Percentiles rank a stretch among this genome's conserved stretches.
Evolutionary conservation across 2,113 vertebrate species (phyloP).

Genomic region (Rhegmatorhina hoffmannsi): DNA sequence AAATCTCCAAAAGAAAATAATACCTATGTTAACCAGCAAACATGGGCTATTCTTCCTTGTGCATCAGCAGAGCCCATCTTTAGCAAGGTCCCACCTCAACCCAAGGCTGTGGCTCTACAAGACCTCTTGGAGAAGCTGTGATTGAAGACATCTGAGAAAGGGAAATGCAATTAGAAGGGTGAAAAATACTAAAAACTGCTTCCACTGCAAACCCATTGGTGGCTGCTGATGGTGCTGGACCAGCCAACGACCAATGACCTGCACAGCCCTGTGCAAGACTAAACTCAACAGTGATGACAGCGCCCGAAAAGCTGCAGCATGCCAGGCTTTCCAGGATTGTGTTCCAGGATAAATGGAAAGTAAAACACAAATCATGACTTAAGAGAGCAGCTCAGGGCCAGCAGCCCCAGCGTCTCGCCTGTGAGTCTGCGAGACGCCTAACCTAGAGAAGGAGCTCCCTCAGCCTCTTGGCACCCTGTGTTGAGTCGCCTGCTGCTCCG

Average conservation of each 20-base stretch:
- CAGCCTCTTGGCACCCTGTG: rapidly evolving
- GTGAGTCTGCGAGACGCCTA: rapidly evolving
- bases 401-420: background rate
- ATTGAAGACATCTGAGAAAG: background rate
- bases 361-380: background rate
- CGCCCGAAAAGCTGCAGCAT: rapidly evolving
- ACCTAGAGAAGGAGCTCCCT: background rate
- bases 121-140: background rate
- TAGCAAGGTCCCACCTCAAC: background rate
- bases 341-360: background rate
- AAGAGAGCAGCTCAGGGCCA: background rate
- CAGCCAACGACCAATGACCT: rapidly evolving
- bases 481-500: background rate
- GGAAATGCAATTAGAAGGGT: background rate
- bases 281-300: rapidly evolving
- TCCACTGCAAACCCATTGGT: rapidly evolving
- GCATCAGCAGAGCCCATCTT: background rate
- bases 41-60: rapidly evolving
- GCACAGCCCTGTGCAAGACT: rapidly evolving
- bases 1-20: background rate
- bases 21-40: background rate
- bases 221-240: rapidly evolving
- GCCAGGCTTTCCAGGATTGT: background rate
- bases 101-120: background rate
- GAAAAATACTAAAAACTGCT: background rate